Base-by-base conservation (phyloP, 2,797 vertebrate genomes). In the Gephyroberyx darwinii region DNA sequence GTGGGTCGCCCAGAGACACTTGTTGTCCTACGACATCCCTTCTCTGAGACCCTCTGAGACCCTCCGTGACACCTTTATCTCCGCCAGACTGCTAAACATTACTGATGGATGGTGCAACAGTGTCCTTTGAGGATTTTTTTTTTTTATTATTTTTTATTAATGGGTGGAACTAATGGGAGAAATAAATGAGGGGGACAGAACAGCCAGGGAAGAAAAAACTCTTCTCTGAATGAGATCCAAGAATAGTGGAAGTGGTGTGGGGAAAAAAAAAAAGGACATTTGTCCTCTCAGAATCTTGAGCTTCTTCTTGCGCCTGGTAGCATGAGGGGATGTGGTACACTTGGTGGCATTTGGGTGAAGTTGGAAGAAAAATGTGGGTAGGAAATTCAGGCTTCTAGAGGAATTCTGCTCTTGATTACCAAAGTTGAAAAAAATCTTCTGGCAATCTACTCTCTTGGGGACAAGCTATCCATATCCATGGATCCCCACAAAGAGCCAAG, bases 1-100 rank as follows among this genome's bases (percentile, higher is more conserved):
- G 88, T 91, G 92, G 94, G 90, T 94, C 91, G 94, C 89, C 90
- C 88, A 93, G 88, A 92, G 89, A 92, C 77, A 89, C 88, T 87
- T 75, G 88, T 89, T 85, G 87, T 90, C 88, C 89, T 91, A 92
- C 51, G 88, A 90, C 76, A 86, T 85, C 83, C 89, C 89, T 86
- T 90, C 78, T 88, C 81, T 87, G 71, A 71, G 73, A 85, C 71
- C 87, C 71, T 87, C 81, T 87, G 71, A 71, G 73, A 85, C 71
- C 87, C 71, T 87, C 81, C 85, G 81, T 86, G 88, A 91, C 81
- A 90, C 88, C 84, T 83, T 89, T 84, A 85, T 90, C 85, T 88
- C 85, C 83, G 65, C 78, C 83, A 91, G 90, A 90, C 84, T 89
- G 89, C 85, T 92, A 90, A 93, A 85, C 77, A 91, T 84, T 88